Base-by-base conservation (phyloP, 30 jellyfish, hydroid and myxozoan genomes). In the Mastigias papua region DNA sequence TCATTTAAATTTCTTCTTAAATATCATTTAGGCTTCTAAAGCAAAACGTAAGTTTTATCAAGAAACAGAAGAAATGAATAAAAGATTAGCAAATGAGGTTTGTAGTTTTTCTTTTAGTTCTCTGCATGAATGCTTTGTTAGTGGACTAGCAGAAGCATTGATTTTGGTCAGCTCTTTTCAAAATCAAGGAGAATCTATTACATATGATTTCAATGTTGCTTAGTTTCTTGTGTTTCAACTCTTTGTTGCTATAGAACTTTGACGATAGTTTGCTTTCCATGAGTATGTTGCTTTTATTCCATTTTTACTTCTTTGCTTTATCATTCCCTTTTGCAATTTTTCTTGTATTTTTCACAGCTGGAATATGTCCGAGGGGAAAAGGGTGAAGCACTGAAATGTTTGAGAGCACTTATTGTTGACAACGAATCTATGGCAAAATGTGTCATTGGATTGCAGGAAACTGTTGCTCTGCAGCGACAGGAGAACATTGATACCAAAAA, bases 371-470 rank as follows among this genome's bases (percentile, higher is more conserved):
- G 90, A 34, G 34, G 69, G 19, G 98, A 93, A 61, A 88, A 93
- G 77, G 35, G 51, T 21, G 98, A 93, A 57, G 98, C 98, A 25
- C 91, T 93, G 58, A 86, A 79, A 30, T 93, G 98, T 72, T 51
- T 93, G 63, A 81, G 71, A 78, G 96, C 96, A 9, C 34, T 93
- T 86, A 77, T 93, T 21, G 86, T 69, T 33, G 98, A 93, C 62
- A 93, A 93, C 92, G 98, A 93, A 72, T 83, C 93, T 23, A 81
- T 88, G 89, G 89, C 96, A 51, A 78, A 71, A 32, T 88, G 97
- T 74, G 86, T 93, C 30, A 42, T 51, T 29, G 97, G 92, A 10
- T 60, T 86, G 34, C 98, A 93, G 49, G 88, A 82, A 35, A 79
- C 89, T n/a, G 82, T 93, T 32, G 89, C 89, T 3, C 51, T 75